Evolutionary conservation across 2,113 vertebrate genomes (phyloP).

Genomic region (Melospiza georgiana): DNA sequence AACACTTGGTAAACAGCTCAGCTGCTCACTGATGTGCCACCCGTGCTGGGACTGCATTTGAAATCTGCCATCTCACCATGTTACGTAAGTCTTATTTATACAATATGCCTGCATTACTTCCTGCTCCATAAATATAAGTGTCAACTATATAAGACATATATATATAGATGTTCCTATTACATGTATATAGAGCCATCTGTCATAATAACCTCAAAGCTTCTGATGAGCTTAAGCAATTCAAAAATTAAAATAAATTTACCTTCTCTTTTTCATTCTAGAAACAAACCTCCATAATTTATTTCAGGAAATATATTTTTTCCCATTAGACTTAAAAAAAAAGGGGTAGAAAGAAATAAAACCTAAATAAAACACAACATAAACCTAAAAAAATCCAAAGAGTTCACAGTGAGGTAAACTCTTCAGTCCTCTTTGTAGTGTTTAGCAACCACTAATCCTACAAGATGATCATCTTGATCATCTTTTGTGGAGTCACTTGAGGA

Average conservation of each 20-base stretch:
- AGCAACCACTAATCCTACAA: slow-evolving; percentile 7
- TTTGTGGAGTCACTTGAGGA: background rate
- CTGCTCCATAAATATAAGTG: background rate
- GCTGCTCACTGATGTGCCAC: background rate
- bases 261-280: background rate
- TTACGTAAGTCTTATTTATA: slow-evolving; percentile 18
- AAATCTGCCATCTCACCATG: slow-evolving; percentile 2
- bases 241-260: background rate
- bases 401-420: background rate
- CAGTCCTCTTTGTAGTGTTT: background rate
- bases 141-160: background rate
- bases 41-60: background rate
- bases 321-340: background rate
- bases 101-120: background rate
- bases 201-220: background rate
- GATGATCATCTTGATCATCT: background rate
- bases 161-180: background rate
- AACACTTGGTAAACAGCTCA: background rate
- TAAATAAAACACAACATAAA: background rate
- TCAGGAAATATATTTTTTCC: background rate
- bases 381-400: background rate
- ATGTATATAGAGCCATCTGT: background rate
- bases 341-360: background rate
- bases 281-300: background rate
- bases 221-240: background rate